Percentiles rank a stretch among this genome's conserved stretches.
phyloP scores from a whole-genome alignment of 2,797 vertebrate species.

The Psittacula echo region DNA sequence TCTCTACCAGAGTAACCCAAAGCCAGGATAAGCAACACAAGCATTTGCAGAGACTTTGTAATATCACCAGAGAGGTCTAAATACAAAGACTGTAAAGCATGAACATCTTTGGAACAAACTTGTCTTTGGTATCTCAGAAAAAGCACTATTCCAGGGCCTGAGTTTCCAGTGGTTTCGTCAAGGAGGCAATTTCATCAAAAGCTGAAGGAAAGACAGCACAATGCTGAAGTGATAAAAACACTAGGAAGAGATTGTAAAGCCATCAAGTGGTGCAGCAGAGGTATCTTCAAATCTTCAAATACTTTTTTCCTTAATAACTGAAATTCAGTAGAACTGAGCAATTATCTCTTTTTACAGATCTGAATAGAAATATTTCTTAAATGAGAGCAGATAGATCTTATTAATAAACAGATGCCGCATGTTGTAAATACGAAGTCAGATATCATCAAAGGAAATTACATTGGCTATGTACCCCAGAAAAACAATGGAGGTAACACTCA shows the following conservation, averaged over 20 bases:
- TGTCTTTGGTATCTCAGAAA: slow-evolving; percentile 54
- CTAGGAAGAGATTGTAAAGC: slow-evolving; percentile 35
- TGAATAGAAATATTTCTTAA: slow-evolving; percentile 38
- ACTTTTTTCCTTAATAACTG: slow-evolving; percentile 26
- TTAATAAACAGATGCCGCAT: background rate
- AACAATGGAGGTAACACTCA: background rate
- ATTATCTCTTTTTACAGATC: slow-evolving; percentile 44
- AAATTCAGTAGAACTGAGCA: slow-evolving; percentile 14
- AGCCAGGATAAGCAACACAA: slow-evolving; percentile 19
- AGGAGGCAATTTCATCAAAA: slow-evolving; percentile 58
- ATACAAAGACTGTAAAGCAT: background rate
- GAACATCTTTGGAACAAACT: slow-evolving; percentile 55
- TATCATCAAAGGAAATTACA: background rate
- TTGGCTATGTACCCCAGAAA: background rate
- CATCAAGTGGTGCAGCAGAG: slow-evolving; percentile 33
- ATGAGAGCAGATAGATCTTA: background rate
- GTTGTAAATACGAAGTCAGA: slow-evolving; percentile 7
- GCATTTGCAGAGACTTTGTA: slow-evolving; percentile 19
- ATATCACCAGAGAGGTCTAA: slow-evolving; percentile 13
- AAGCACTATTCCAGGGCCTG: slow-evolving; percentile 27
- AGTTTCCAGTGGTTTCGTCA: slow-evolving; percentile 42
- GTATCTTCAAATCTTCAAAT: slow-evolving; percentile 53
- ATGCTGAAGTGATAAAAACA: slow-evolving; percentile 54
- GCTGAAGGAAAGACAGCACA: slow-evolving; percentile 33
- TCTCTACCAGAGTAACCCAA: background rate